These are phyloP conservation scores for Montipora cactus DNA, from an alignment of 64 coral and sea anemone genomes.

Conservation along the genomic window DNA sequence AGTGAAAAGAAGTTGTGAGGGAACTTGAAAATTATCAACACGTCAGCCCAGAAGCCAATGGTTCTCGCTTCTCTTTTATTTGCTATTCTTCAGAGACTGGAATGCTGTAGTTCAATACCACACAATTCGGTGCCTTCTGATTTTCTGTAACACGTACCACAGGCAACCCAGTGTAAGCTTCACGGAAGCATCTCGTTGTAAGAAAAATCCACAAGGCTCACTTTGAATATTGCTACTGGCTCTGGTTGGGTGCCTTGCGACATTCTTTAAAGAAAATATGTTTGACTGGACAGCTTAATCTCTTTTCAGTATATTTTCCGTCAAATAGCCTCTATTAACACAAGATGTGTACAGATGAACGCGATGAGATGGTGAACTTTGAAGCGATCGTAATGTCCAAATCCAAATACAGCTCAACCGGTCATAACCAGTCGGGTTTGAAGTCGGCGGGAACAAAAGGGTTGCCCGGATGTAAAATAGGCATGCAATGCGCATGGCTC, in stretches of 20 bases:
- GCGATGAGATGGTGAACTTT: background rate
- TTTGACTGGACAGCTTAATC: background rate
- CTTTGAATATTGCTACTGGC: conserved; percentile 89
- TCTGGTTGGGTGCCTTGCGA: background rate
- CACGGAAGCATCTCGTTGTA: too few relatives aligned
- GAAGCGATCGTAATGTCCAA: background rate
- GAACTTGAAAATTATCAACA: too few relatives aligned
- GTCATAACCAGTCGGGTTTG: conserved; percentile 77
- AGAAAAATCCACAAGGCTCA: conserved; percentile 8
- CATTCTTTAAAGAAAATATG: background rate
- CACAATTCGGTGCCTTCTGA: too few relatives aligned
- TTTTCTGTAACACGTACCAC: too few relatives aligned
- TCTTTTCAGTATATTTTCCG: background rate
- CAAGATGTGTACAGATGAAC: background rate
- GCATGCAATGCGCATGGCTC: background rate
- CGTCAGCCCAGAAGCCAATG: too few relatives aligned
- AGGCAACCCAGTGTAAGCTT: too few relatives aligned
- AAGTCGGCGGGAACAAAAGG: conserved; percentile 14
- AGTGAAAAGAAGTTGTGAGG: too few relatives aligned
- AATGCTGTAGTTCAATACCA: too few relatives aligned
- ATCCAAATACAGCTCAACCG: conserved; percentile 23
- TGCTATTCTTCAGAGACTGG: too few relatives aligned
- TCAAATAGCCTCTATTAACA: background rate
- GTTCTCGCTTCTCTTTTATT: too few relatives aligned
- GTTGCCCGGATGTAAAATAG: conserved; percentile 12